These are phyloP conservation scores for Pollimyrus isidori DNA, from an alignment of 2,113 vertebrate species.

Conservation along the genomic window DNA sequence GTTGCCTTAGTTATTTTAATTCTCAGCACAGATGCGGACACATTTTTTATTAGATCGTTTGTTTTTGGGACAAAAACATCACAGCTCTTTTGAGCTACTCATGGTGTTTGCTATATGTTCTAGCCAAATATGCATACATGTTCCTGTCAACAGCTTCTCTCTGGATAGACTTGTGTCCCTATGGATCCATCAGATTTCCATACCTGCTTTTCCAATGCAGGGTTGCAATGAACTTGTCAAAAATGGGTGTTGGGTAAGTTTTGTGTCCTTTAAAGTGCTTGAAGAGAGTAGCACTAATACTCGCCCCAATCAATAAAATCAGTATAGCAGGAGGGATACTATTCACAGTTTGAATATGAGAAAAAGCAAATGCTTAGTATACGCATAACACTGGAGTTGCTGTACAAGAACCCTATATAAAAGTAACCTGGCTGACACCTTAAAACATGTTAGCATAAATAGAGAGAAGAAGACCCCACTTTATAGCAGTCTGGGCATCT, in stretches of 20 bases:
- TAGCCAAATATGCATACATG: background rate
- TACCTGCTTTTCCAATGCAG: background rate
- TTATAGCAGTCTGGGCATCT: background rate
- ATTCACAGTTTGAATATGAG: background rate
- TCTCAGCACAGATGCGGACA: constrained; percentile 1
- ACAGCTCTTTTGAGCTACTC: background rate
- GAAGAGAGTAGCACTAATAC: background rate
- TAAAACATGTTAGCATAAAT: background rate
- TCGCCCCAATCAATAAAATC: background rate
- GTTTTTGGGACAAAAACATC: background rate
- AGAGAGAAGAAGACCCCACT: background rate
- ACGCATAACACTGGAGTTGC: background rate
- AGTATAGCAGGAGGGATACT: background rate
- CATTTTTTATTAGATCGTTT: constrained; percentile 9
- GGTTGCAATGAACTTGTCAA: background rate
- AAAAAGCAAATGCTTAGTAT: background rate
- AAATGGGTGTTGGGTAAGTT: background rate
- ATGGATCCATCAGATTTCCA: background rate
- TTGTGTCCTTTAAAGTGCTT: background rate
- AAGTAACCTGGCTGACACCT: background rate
- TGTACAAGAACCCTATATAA: background rate
- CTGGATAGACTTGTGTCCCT: background rate
- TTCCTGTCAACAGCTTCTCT: background rate
- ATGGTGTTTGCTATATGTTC: background rate
- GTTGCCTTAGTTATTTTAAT: background rate